Base-by-base conservation (phyloP, 2,113 vertebrate genomes). In the Microcebus jonahi region DNA sequence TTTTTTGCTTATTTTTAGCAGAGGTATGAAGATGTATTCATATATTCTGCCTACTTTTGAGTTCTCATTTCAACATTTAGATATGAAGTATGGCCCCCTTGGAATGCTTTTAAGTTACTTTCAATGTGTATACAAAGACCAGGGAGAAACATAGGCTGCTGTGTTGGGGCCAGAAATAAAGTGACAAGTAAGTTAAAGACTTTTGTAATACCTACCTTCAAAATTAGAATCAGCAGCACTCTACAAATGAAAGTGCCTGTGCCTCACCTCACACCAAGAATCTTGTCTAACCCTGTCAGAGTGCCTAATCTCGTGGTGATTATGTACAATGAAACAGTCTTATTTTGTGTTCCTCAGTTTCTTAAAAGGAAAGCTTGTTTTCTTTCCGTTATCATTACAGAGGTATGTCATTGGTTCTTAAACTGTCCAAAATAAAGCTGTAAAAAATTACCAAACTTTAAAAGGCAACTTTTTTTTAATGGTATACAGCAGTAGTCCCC, bases 391-490 rank as follows among this genome's bases (percentile, higher is more conserved):
- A 95, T 92, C 95, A 0, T 97, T 70, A 96, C 90, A 96, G 90
- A 25, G 87, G 95, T 96, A 92, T 98, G 98, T 98, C 97, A 77
- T 94, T 97, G 95, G 95, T 97, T 98, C 77, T 97, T 95, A 95
- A 75, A 73, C 1, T 98, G 98, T 98, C 98, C 92, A 85, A 98
- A 99, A 99, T 98, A 99, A 99, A 99, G 97, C 91, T 98, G 34
- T 98, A 86, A 97, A 96, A 98, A 98, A 98, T 97, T 95, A 94
- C 53, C 81, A 95, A 98, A 98, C 98, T 98, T 98, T 98, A 98
- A 98, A 98, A 98, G 98, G 98, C 95, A 98, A 98, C 98, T 98
- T 98, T 97, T 98, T 98, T 98, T 97, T 98, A 98, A 98, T 98
- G 96, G 95, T 97, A 97, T 81, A 83, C 27, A 84, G 53, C 55